Evolutionary conservation across 2,797 vertebrate species (phyloP).

Genomic region (Malurus leucopterus): DNA sequence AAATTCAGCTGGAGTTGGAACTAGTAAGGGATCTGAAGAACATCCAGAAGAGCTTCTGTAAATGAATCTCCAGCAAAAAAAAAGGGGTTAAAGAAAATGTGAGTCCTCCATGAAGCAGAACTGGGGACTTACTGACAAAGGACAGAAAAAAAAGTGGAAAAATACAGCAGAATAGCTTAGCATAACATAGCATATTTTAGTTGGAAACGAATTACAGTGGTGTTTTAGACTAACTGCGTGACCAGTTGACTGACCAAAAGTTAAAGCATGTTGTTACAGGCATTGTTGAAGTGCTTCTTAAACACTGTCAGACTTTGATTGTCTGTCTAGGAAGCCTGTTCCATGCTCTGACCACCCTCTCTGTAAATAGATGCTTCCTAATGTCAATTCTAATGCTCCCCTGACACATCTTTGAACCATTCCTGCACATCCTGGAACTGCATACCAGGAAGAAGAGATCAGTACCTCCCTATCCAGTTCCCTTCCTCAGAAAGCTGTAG

Average conservation of each 20-base stretch:
- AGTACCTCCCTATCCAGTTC: not conserved
- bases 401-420: not conserved
- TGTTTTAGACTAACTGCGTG: not conserved
- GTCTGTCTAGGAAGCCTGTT: not conserved
- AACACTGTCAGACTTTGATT: not conserved
- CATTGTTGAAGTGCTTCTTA: not conserved
- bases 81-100: not conserved
- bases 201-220: not conserved
- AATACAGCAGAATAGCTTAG: not conserved
- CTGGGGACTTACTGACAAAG: not conserved
- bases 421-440: not conserved
- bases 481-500: not conserved
- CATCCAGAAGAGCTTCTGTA: not conserved
- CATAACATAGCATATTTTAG: not conserved
- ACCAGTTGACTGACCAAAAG: not conserved
- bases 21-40: not conserved
- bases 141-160: not conserved
- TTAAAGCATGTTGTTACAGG: not conserved
- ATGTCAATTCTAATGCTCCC: too few species aligned
- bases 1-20: not conserved
- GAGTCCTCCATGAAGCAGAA: not conserved
- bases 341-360: not conserved
- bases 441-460: not conserved
- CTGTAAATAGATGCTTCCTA: not conserved
- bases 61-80: not conserved